Evolutionary conservation across 2,888 invertebrate species (phyloP).

Genomic region (Synergus laeviventris): DNA sequence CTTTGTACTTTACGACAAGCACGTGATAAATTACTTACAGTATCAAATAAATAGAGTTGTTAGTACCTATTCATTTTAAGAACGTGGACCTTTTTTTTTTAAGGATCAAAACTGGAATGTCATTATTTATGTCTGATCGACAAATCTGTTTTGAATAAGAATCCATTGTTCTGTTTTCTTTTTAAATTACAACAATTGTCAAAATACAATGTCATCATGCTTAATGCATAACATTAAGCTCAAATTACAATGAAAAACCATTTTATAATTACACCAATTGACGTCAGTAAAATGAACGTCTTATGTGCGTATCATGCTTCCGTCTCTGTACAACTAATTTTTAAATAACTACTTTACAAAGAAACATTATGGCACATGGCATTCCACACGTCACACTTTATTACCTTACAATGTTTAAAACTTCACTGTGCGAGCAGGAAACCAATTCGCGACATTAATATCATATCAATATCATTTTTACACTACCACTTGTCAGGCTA

Average conservation of each 20-base stretch:
- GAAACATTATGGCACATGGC: constrained; percentile 49
- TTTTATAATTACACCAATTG: not conserved
- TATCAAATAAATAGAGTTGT: not conserved
- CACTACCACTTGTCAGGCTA: constrained; percentile 57
- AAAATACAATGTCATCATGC: not conserved
- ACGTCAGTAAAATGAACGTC: constrained; percentile 24
- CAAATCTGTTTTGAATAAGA: not conserved
- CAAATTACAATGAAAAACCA: not conserved
- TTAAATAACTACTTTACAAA: constrained; percentile 52
- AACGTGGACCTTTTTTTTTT: not conserved
- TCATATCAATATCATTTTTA: constrained; percentile 41
- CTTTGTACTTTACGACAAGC: not conserved
- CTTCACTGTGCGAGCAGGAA: constrained; percentile 25
- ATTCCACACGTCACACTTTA: constrained; percentile 43
- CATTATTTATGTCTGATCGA: not conserved
- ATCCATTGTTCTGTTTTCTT: not conserved
- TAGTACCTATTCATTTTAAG: not conserved
- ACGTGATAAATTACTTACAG: not conserved
- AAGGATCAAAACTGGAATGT: not conserved
- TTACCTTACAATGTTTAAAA: constrained; percentile 33
- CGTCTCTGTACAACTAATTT: constrained; percentile 22
- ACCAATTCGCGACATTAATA: constrained; percentile 33
- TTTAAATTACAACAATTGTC: not conserved
- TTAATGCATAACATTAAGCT: not conserved
- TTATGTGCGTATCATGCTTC: constrained; percentile 32